Percentiles rank a stretch among this genome's conserved stretches.
These are phyloP conservation scores for Chloroclysta siterata DNA, from an alignment of 2,888 invertebrate genomes.

Conservation along the genomic window DNA sequence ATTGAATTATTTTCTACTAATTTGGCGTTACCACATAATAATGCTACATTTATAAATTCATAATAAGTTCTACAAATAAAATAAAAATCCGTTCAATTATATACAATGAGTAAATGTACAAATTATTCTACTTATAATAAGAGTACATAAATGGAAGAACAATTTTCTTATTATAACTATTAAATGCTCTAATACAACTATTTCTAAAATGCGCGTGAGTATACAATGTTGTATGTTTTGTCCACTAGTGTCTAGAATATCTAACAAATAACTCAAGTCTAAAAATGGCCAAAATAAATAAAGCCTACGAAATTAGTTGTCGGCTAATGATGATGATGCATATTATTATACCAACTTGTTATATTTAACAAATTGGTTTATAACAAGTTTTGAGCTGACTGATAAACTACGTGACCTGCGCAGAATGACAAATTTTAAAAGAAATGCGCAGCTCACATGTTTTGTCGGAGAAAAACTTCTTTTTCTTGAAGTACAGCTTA, in stretches of 20 bases:
- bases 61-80: slow-evolving; percentile 5
- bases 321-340: not conserved
- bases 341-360: no score
- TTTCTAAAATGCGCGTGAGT: slow-evolving; percentile 42
- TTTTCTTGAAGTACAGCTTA: no score
- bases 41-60: not conserved
- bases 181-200: slow-evolving; percentile 56
- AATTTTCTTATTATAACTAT: slow-evolving; percentile 58
- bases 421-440: no score
- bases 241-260: slow-evolving; percentile 1
- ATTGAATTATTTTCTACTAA: not conserved
- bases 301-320: not conserved
- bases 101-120: slow-evolving; percentile 28
- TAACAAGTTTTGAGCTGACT: no score
- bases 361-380: no score
- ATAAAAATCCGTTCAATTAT: slow-evolving; percentile 15
- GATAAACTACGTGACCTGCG: no score
- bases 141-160: slow-evolving; percentile 63
- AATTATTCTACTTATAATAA: slow-evolving; percentile 31
- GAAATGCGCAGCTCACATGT: no score
- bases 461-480: no score
- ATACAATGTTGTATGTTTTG: slow-evolving; percentile 15
- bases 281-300: not conserved
- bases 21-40: not conserved
- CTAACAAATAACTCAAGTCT: not conserved